Base-by-base conservation (phyloP, 2,797 vertebrate species). In the Crenichthys baileyi region DNA sequence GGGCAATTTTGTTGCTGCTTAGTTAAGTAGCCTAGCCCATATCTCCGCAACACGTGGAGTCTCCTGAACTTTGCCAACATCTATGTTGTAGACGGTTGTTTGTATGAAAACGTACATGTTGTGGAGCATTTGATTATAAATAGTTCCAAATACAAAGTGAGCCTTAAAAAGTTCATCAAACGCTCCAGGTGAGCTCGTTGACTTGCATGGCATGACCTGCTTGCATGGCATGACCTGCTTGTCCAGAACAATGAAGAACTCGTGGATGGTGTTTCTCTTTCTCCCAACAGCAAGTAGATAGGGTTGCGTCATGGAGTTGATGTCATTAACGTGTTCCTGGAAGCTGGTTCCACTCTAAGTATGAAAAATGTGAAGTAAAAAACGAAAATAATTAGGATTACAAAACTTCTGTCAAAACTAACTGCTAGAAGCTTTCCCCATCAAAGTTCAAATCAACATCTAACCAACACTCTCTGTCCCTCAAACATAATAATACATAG, bases 101-200 rank as follows among this genome's bases (percentile, higher is more conserved):
- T 91, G 83, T 18, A 90, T 83, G 63, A 86, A 90, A 3, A 26
- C 76, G 46, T 20, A 73, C 78, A 81, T 85, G 60, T 84, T 80
- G 70, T 82, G 24, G 0, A 83, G 65, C 73, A 60, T 78, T 7
- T 24, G 31, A 26, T 61, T 75, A 53, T 76, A 80, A 5, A 41
- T 8, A 2, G 51, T 81, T 3, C 61, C 61, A 71, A 79, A 83
- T 4, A 83, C 63, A 50, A 70, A 81, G 39, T 71, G 68, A 12
- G 60, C 36, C 41, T 83, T 78, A 31, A 86, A 79, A 9, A 83
- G 81, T n/a, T 80, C 41, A 29, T 78, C 68, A 53, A 86, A 86
- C 5, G 81, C 81, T 70, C 72, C 73, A 8, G 82, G 77, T 8
- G 18, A 78, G 53, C 48, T 77, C 31, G 26, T 24, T 39, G 77